These are phyloP conservation scores for Trichechus manatus DNA, from an alignment of 2,113 vertebrate genomes.

Conservation along the genomic window DNA sequence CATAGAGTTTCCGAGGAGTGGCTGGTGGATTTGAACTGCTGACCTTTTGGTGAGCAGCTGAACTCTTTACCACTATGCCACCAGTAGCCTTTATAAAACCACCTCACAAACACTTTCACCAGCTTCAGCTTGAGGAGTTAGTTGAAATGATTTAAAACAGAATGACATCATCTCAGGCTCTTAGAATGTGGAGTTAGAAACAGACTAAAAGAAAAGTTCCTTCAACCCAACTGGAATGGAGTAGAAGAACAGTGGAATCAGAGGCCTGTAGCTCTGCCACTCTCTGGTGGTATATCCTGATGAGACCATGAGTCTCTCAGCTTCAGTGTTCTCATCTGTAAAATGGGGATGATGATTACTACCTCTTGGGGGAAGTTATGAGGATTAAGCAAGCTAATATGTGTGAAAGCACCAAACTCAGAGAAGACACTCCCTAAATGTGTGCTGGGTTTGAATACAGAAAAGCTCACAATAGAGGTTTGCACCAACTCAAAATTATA, in stretches of 20 bases:
- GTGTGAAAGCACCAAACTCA: background rate
- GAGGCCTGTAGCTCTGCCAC: background rate
- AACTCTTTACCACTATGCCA: too few species aligned
- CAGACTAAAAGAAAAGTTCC: rapidly evolving
- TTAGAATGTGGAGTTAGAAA: background rate
- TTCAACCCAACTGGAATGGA: background rate
- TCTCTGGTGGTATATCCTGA: background rate
- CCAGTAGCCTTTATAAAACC: background rate
- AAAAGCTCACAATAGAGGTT: background rate
- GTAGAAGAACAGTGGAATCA: background rate
- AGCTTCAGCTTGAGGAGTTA: background rate
- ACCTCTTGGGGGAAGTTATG: rapidly evolving
- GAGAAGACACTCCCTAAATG: background rate
- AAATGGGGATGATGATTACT: background rate
- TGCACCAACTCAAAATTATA: background rate
- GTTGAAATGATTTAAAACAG: background rate
- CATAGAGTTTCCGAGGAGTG: too few species aligned
- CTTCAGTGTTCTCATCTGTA: background rate
- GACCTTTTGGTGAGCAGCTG: too few species aligned
- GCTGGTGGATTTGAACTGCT: too few species aligned
- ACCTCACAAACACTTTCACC: background rate
- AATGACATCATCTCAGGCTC: background rate
- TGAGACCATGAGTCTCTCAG: background rate
- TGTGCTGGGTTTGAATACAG: background rate
- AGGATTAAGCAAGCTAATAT: rapidly evolving